A percentile compares a stretch with the other conserved stretches of the same genome.
Evolutionary conservation across 2,888 invertebrate genomes (phyloP).

Genomic region (Blastobasis lacticolella): DNA sequence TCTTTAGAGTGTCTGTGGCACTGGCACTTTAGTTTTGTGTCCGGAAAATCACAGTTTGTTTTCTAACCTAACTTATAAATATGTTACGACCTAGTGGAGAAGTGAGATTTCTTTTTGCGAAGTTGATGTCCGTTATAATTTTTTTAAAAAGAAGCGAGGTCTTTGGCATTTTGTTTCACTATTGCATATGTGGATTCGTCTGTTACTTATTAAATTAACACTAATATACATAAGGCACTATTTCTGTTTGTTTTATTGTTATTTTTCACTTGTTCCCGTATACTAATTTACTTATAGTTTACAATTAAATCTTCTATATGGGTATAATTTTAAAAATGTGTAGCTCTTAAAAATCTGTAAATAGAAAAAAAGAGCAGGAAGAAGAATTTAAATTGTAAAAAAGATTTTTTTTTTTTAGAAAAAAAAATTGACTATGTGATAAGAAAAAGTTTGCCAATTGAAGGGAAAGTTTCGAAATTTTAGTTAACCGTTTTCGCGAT

Average conservation of each 20-base stretch:
- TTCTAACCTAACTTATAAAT: slow-evolving; percentile 57
- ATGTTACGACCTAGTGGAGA: slow-evolving; percentile 58
- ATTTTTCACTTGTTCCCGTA: slow-evolving; percentile 58
- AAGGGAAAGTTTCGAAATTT: slow-evolving; percentile 25
- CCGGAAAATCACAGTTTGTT: slow-evolving; percentile 49
- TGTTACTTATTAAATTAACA: slow-evolving; percentile 46
- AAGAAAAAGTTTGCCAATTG: slow-evolving; percentile 25
- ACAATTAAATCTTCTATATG: slow-evolving; percentile 4
- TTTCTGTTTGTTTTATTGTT: slow-evolving; percentile 38
- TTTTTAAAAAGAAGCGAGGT: slow-evolving; percentile 66
- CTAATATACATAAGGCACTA: slow-evolving; percentile 58
- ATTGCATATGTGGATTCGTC: slow-evolving; percentile 36
- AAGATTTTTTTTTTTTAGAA: slow-evolving; percentile 16
- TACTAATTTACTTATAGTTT: slow-evolving; percentile 28
- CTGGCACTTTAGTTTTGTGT: too few relatives aligned
- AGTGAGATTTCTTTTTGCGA: slow-evolving; percentile 65
- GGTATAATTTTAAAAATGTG: slow-evolving; percentile 25
- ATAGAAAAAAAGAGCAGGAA: slow-evolving; percentile 56
- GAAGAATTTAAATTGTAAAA: slow-evolving; percentile 46
- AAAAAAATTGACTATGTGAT: slow-evolving; percentile 6
- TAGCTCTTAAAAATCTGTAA: slow-evolving; percentile 57
- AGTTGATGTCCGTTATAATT: slow-evolving; percentile 66
- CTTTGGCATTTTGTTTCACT: slow-evolving; percentile 69
- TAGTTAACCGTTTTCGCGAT: slow-evolving; percentile 32
- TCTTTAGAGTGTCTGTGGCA: too few relatives aligned